Conservation (phyloP, 2,888 invertebrate genomes). For the Sclerodermus sp. region DNA sequence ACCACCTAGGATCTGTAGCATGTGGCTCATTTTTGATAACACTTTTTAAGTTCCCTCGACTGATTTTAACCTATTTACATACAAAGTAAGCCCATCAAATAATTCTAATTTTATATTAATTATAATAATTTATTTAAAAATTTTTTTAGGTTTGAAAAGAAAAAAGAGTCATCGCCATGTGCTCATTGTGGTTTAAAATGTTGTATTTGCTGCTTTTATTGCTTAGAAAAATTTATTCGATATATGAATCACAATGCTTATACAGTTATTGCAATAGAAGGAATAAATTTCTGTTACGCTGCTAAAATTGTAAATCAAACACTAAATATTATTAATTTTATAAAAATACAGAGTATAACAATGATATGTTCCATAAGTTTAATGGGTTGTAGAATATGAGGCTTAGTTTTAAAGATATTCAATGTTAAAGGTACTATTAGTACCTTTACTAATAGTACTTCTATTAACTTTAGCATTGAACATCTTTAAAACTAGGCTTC, state of each 20-base stretch:
- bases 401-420: neutral
- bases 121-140: neutral
- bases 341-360: neutral
- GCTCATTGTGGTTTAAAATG: slow-evolving; percentile 75
- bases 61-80: slow-evolving; percentile 86
- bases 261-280: slow-evolving; percentile 90
- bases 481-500: no score
- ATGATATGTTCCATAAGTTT: no score
- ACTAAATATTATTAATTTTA: neutral
- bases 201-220: slow-evolving; percentile 89
- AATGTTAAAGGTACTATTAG: slow-evolving; percentile 3
- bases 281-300: slow-evolving; percentile 87
- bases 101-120: neutral
- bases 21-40: slow-evolving; percentile 94
- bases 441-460: slow-evolving; percentile 2
- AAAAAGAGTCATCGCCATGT: slow-evolving; percentile 73
- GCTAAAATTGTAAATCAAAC: slow-evolving; percentile 75
- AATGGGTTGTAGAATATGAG: neutral
- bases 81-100: slow-evolving; percentile 70
- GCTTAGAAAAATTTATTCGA: slow-evolving; percentile 87
- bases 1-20: slow-evolving; percentile 93
- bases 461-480: no score
- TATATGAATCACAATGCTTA: slow-evolving; percentile 95
- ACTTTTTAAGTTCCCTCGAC: slow-evolving; percentile 86
- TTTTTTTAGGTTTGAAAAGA: slow-evolving; percentile 64